Evolutionary conservation across 2,113 vertebrate species (phyloP), one percentile per base, ranked within the genome.

Genomic region (Labrus mixtus): DNA sequence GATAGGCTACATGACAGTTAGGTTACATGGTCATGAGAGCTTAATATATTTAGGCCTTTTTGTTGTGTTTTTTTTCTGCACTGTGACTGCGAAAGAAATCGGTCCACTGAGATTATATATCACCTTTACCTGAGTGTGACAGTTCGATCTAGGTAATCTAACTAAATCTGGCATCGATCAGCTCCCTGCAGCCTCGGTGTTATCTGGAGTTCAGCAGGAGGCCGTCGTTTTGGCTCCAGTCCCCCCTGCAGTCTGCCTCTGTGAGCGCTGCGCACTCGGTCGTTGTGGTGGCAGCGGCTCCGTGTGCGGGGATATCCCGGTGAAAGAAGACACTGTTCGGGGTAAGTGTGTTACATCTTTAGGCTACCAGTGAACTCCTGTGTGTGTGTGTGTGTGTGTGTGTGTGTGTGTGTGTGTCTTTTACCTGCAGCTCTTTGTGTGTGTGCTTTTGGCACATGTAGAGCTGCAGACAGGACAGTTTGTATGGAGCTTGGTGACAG

Each of bases 231-330:
- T 91, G 92, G 84, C 82, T 82, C 70, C 85, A 66, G 60, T 76
- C 90, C 78, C 78, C 81, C 64, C 90, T 87, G 86, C 84, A 86
- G 79, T 74, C 62, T 53, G 62, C 43, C 83, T 61, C 76, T 65
- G 45, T 83, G 81, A 90, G 84, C 87, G 56, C 86, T 85, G 79
- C 88, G 83, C 92, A 90, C 87, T 84, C 69, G 15, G 25, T 25
- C 25, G 25, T 25, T 50, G 85, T 87, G 83, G 84, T 90, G 82
- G 82, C 82, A 79, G 89, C 92, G 89, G 89, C 89, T 88, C 92
- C 64, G 84, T 78, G 20, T 71, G 80, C 87, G 22, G 81, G 88
- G 79, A 84, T 79, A 79, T 89, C 86, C 88, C 68, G 73, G 68
- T 56, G 74, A 78, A 65, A 74, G 50, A 36, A 29, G 45, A 61